Evolutionary conservation across 2,888 invertebrate species (phyloP), one percentile per base, ranked within the genome.

Genomic region (Cantharis nigra): DNA sequence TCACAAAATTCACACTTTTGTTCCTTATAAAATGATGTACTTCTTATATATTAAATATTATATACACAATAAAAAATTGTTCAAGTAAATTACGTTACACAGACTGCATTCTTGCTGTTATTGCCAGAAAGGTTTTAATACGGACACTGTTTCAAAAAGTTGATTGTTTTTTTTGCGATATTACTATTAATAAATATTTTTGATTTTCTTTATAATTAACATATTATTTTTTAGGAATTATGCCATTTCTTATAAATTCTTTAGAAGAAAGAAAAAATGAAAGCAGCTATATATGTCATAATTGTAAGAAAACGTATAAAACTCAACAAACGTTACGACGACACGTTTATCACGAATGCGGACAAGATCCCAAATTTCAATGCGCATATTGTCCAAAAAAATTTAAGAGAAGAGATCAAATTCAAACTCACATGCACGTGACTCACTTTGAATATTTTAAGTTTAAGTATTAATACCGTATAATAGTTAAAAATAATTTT

Each of bases 301-400:
- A 79, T 65, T 82, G 82, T 63, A 63, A 75, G 9, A 81, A 80
- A 75, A 69, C 62, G 3, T 82, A 81, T 64, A 82, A 78, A 79
- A 65, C 74, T 20, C 78, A 81, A 75, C 79, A 77, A 73, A 77
- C 82, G 1, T 64, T 84, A 26, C 80, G 82, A 64, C 79, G 92
- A 16, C 93, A 93, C 87, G 90, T 91, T 82, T 91, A 92, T 87
- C 92, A 91, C 86, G 94, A 93, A 90, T 95, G 92, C 89, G 93
- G 92, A 83, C 92, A 92, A 89, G 93, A 90, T 86, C 94, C 91
- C 84, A 93, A 91, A 89, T 94, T 92, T 91, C 92, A 91, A 88
- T 95, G 95, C 83, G 92, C 92, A 71, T 91, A 92, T 87, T 95
- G 95, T 87, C 90, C 90, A 77, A 91, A 91, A 87, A 90, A 89